Conservation (phyloP, 2,888 invertebrate genomes). For the Smittia sp. region DNA sequence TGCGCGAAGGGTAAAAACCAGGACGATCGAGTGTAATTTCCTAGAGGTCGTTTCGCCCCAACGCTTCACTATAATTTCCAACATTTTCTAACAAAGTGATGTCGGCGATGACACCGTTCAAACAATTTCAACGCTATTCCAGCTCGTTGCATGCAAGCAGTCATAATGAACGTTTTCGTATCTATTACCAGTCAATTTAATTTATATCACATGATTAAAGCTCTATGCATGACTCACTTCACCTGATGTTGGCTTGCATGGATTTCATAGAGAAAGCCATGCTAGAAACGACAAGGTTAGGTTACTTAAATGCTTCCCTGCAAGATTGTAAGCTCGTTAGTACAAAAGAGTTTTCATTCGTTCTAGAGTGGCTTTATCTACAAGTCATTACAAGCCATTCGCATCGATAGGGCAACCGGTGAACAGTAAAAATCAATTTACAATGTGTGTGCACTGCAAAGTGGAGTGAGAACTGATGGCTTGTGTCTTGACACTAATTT, state of each 20-base stretch:
- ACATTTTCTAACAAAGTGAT: neutral
- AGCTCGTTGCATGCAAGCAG: conserved; percentile 10
- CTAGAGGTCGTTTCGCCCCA: neutral
- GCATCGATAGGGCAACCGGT: neutral
- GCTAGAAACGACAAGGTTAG: too few relatives aligned
- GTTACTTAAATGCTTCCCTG: too few relatives aligned
- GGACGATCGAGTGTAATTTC: conserved; percentile 6
- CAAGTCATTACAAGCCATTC: neutral
- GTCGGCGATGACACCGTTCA: neutral
- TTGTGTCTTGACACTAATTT: conserved; percentile 23
- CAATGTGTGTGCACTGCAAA: neutral
- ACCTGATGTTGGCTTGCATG: neutral
- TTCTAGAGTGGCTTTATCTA: neutral
- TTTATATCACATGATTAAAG: conserved; percentile 21
- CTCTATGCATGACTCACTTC: neutral
- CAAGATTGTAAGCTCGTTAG: neutral
- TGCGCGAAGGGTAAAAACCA: neutral
- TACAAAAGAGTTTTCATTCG: neutral
- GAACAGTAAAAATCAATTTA: conserved; percentile 29
- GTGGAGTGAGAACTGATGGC: conserved; percentile 8
- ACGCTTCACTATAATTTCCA: neutral
- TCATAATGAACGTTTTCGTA: conserved; percentile 10
- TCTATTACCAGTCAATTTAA: conserved; percentile 31
- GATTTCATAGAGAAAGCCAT: too few relatives aligned
- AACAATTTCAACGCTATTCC: neutral